A percentile compares a stretch with the other conserved stretches of the same genome.
phyloP scores from a whole-genome alignment of 2,888 invertebrate species.

The Idaea biselata region DNA sequence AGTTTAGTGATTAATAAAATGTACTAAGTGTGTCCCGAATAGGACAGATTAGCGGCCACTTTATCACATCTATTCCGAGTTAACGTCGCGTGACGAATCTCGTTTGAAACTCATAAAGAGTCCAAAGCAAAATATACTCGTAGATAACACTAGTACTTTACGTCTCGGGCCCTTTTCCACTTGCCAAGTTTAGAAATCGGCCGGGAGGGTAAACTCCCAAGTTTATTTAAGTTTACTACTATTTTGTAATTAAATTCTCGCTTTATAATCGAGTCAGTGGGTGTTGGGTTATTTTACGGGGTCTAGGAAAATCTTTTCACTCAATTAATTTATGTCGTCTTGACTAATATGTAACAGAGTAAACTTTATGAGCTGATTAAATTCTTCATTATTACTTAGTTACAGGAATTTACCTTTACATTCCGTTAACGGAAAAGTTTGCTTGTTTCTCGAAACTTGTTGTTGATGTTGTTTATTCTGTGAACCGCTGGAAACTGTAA shows the following conservation, averaged over 20 bases:
- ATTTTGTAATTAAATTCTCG: slow-evolving; percentile 73
- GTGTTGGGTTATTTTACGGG: slow-evolving; percentile 38
- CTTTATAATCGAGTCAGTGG: slow-evolving; percentile 67
- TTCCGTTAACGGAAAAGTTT: slow-evolving; percentile 22
- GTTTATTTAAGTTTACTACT: slow-evolving; percentile 70
- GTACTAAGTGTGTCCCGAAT: slow-evolving; percentile 80
- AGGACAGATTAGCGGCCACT: slow-evolving; percentile 80
- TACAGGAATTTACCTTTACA: slow-evolving; percentile 18
- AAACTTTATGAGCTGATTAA: slow-evolving; percentile 19
- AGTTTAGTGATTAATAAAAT: slow-evolving; percentile 81
- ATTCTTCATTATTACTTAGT: slow-evolving; percentile 16
- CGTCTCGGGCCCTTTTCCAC: slow-evolving; percentile 74
- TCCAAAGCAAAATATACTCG: slow-evolving; percentile 78
- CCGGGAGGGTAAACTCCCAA: slow-evolving; percentile 66
- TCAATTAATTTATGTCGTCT: slow-evolving; percentile 31
- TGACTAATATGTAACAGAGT: slow-evolving; percentile 23
- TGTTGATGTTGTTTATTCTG: background rate
- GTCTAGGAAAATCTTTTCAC: slow-evolving; percentile 43
- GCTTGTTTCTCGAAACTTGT: background rate
- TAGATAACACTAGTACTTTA: slow-evolving; percentile 75
- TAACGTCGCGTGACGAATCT: slow-evolving; percentile 80
- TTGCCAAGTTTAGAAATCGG: slow-evolving; percentile 63
- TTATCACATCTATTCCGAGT: slow-evolving; percentile 79
- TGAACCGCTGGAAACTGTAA: slow-evolving; percentile 2
- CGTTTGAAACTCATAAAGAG: slow-evolving; percentile 80